A percentile compares a stretch with the other conserved stretches of the same genome.
These are phyloP conservation scores for Chiloscyllium punctatum DNA, from an alignment of 2,797 vertebrate genomes.

Conservation along the genomic window DNA sequence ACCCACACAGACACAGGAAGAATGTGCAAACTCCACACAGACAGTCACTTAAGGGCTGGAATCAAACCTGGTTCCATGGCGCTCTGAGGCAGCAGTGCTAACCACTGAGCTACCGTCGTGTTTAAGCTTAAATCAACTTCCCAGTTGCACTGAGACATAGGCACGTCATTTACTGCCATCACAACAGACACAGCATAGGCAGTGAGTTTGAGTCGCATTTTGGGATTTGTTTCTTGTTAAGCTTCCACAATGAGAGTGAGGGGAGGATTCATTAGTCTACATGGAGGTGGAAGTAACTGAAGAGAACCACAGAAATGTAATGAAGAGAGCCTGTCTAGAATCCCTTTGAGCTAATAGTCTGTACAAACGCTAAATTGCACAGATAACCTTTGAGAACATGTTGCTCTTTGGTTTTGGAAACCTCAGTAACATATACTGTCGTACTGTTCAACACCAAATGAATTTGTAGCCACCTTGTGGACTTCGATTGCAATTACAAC, in stretches of 20 bases:
- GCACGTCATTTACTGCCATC: neutral
- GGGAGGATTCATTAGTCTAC: neutral
- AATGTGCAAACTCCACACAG: too few species aligned
- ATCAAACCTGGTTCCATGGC: too few species aligned
- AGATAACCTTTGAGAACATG: neutral
- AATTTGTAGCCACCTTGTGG: neutral
- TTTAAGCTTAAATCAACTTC: neutral
- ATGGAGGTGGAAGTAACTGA: neutral
- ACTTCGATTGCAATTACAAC: neutral
- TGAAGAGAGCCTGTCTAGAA: neutral
- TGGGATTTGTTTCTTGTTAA: neutral
- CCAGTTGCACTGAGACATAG: neutral
- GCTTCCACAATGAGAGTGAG: neutral
- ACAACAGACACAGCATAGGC: neutral
- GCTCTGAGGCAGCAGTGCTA: too few species aligned
- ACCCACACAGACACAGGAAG: too few species aligned
- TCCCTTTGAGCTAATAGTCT: neutral
- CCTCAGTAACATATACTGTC: too few species aligned
- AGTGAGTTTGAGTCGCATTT: neutral
- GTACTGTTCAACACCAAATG: neutral
- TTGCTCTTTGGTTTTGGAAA: neutral
- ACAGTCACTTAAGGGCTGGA: too few species aligned
- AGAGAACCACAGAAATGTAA: neutral
- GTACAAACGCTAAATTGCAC: neutral
- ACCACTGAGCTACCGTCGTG: neutral